Percentiles rank a stretch among this genome's conserved stretches.
Evolutionary conservation across 2,113 vertebrate species (phyloP).

Genomic region (Gasterosteus nipponicus): DNA sequence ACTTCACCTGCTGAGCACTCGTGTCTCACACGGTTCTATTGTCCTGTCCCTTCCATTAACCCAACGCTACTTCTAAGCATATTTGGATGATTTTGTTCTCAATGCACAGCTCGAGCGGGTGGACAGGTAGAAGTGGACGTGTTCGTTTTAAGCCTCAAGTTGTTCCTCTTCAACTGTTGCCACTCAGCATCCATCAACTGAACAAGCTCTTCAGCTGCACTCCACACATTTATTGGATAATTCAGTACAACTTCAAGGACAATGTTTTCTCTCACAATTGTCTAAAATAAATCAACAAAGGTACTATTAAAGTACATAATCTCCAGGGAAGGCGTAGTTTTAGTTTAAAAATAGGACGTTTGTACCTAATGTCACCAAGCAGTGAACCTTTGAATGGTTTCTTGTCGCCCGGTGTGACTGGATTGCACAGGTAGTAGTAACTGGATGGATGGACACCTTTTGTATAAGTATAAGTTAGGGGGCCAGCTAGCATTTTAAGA

Average conservation of each 20-base stretch:
- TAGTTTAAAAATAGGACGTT: no score
- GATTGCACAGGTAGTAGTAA: no score
- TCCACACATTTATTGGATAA: background rate
- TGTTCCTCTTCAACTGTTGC: background rate
- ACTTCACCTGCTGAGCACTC: background rate
- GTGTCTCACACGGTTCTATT: background rate
- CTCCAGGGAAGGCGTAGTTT: background rate
- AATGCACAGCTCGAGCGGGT: background rate
- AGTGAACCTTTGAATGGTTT: no score
- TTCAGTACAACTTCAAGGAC: background rate
- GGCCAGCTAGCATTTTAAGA: no score
- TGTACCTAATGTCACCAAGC: no score
- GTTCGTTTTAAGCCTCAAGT: conserved; percentile 15
- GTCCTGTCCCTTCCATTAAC: background rate
- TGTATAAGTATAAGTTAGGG: no score
- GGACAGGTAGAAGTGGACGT: background rate
- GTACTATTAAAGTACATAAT: background rate
- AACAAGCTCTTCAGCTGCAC: conserved; percentile 20
- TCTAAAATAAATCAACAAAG: background rate
- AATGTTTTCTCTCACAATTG: background rate
- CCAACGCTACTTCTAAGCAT: background rate
- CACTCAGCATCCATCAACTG: conserved; percentile 17
- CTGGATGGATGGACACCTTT: no score
- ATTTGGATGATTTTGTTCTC: background rate
- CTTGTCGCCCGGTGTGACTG: no score